These are phyloP conservation scores for Megamerina dolium DNA, from an alignment of 2,888 invertebrate genomes.

Conservation along the genomic window DNA sequence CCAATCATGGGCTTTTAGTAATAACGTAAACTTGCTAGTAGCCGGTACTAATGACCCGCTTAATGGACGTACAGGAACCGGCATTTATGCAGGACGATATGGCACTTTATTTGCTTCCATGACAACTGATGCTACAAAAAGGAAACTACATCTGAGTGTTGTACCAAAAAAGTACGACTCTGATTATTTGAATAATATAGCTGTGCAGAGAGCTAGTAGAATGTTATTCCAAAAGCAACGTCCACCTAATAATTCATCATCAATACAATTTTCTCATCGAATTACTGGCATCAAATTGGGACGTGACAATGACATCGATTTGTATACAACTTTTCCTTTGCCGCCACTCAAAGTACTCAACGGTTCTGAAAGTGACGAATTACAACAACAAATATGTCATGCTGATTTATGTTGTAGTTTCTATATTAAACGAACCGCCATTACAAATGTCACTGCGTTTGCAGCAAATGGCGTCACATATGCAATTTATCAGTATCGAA, in stretches of 20 bases:
- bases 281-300: conserved; percentile 26
- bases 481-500: conserved; percentile 37
- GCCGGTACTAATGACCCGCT: conserved; percentile 55
- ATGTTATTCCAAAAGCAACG: too few relatives aligned
- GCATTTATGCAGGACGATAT: conserved; percentile 53
- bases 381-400: conserved; percentile 17
- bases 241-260: background rate
- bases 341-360: conserved; percentile 12
- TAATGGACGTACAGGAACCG: conserved; percentile 54
- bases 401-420: conserved; percentile 45
- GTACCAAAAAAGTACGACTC: conserved; percentile 10
- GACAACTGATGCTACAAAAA: conserved; percentile 9
- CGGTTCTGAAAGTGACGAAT: background rate
- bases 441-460: conserved; percentile 1
- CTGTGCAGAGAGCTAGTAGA: background rate
- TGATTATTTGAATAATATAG: background rate
- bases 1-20: conserved; percentile 56
- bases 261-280: conserved; percentile 13
- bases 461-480: conserved; percentile 2
- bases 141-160: conserved; percentile 11
- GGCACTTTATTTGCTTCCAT: conserved; percentile 39
- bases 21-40: conserved; percentile 56
- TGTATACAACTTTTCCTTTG: conserved; percentile 29
- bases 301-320: conserved; percentile 38
- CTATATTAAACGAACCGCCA: conserved; percentile 15